phyloP scores from a whole-genome alignment of 2,113 vertebrate genomes.

The Phodopus roborovskii region DNA sequence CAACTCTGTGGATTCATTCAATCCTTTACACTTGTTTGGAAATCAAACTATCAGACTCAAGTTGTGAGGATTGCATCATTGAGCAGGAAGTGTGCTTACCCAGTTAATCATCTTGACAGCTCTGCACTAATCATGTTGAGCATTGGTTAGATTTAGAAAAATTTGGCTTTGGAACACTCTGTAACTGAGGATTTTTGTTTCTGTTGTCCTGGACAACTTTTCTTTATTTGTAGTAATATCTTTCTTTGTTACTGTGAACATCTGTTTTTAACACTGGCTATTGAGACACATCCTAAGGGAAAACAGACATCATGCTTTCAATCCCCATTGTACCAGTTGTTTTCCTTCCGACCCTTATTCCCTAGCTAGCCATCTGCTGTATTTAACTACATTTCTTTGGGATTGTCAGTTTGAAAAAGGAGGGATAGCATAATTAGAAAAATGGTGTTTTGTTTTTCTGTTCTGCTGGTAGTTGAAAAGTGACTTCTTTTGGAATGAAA shows the following conservation, averaged over 20 bases:
- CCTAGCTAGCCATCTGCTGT: not conserved
- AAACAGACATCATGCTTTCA: not conserved
- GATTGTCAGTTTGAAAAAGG: slow-evolving; percentile 8
- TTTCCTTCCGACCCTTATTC: not conserved
- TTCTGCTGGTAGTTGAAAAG: slow-evolving; percentile 38
- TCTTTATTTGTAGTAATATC: not conserved
- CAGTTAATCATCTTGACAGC: not conserved
- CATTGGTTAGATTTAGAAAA: slow-evolving; percentile 41
- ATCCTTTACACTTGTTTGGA: not conserved
- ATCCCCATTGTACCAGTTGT: not conserved
- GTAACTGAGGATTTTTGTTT: not conserved
- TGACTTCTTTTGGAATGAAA: slow-evolving; percentile 36
- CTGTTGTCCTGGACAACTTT: not conserved
- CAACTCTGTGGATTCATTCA: not conserved
- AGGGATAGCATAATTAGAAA: not conserved
- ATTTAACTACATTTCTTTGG: not conserved
- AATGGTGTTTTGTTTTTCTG: slow-evolving; percentile 16
- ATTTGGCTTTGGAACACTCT: not conserved
- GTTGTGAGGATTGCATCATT: not conserved
- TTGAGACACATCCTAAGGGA: not conserved
- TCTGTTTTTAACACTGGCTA: slow-evolving; percentile 18
- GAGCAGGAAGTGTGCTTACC: not conserved
- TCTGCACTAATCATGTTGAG: not conserved
- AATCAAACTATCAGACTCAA: not conserved
- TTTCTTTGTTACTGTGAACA: slow-evolving; percentile 47